Evolutionary conservation across 2,888 invertebrate species (phyloP), one percentile per base, ranked within the genome.

Genomic region (Tinea trinotella): DNA sequence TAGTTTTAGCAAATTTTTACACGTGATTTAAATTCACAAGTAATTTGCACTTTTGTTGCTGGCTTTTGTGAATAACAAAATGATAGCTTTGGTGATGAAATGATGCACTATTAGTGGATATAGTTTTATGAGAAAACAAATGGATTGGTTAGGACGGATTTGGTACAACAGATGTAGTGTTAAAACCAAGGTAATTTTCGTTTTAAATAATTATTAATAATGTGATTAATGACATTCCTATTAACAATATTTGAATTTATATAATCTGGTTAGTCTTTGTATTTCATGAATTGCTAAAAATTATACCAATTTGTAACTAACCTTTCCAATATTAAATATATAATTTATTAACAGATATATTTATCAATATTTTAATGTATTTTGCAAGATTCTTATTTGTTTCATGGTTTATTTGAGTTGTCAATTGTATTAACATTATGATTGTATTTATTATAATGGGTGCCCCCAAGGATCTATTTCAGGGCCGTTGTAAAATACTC

Each of bases 121-220:
- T n/a, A 24, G 10, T 35, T 35, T 4, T 3, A 35, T 7, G 10
- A 35, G 4, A 35, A 12, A 40, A 30, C 9, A 20, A 4, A 53
- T 63, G 64, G 63, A 62, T 64, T 61, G 67, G 66, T 65, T 68
- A 64, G 65, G 64, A 67, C 66, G 71, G 71, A 70, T 67, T 65
- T 62, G 71, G 74, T 74, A 67, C 73, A 75, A 69, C 72, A 74
- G 73, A 74, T 71, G 57, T 54, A 35, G 19, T 3, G 17, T 35
- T 15, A 53, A 55, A 35, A 20, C 18, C 49, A 52, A 24, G 53
- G 34, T 56, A 22, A 52, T 20, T 54, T 44, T 36, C 19, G 6
- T 64, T 64, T 13, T 19, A 15, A 46, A 10, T 46, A n/a, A n/a
- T 36, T 36, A 5, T 44, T 44, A 15, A 15, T 24, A 7, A 15